A percentile compares a stretch with the other conserved stretches of the same genome.
These are phyloP conservation scores for Odocoileus virginianus DNA, from an alignment of 2,113 vertebrate species.

Conservation along the genomic window DNA sequence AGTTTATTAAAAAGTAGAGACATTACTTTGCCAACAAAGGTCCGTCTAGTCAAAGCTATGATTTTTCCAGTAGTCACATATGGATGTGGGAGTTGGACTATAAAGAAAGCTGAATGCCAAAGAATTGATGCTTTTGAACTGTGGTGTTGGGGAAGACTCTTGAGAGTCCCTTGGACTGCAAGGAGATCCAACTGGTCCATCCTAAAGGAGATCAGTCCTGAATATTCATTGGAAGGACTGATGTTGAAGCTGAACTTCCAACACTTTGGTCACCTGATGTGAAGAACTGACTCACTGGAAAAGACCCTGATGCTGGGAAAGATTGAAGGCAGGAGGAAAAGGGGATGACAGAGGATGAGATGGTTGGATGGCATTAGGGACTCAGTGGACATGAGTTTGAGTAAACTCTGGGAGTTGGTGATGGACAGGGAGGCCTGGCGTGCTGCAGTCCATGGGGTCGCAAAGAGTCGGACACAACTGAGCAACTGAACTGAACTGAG, in stretches of 20 bases:
- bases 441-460: background rate
- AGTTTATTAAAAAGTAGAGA: background rate
- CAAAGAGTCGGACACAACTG: background rate
- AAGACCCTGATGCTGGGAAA: background rate
- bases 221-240: background rate
- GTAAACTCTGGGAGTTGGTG: background rate
- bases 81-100: background rate
- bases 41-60: background rate
- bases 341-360: background rate
- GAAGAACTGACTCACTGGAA: background rate
- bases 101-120: accelerated
- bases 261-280: background rate
- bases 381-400: background rate
- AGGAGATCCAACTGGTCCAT: background rate
- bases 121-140: background rate
- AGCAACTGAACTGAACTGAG: background rate
- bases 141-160: background rate
- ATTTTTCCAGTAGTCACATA: background rate
- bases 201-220: background rate
- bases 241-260: background rate
- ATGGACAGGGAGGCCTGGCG: background rate
- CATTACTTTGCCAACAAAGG: background rate
- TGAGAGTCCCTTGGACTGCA: background rate
- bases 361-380: background rate
- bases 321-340: background rate